Evolutionary conservation across 2,113 vertebrate genomes (phyloP).

Genomic region (Grus americana): DNA sequence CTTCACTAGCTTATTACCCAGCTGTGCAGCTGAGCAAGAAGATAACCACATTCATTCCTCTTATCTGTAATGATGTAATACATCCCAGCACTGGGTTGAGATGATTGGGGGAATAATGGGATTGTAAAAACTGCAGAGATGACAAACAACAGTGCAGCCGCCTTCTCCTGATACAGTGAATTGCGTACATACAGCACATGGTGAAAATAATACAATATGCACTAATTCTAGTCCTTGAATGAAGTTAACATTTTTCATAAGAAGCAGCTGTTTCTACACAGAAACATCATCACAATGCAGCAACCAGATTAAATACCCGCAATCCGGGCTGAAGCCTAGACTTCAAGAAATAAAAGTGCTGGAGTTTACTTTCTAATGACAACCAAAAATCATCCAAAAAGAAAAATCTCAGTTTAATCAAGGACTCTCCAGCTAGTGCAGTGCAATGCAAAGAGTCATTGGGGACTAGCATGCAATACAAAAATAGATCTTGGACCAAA

Average conservation of each 20-base stretch:
- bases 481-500: slow-evolving; percentile 61
- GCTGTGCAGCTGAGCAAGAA: slow-evolving; percentile 82
- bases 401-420: slow-evolving; percentile 60
- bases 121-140: slow-evolving; percentile 78
- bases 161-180: slow-evolving; percentile 38
- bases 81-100: slow-evolving; percentile 77
- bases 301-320: background rate
- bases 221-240: slow-evolving; percentile 36
- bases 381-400: slow-evolving; percentile 63
- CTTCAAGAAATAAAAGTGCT: slow-evolving; percentile 39
- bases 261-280: slow-evolving; percentile 62
- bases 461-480: slow-evolving; percentile 34
- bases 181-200: background rate
- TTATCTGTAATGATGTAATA: slow-evolving; percentile 93
- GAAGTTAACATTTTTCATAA: slow-evolving; percentile 62
- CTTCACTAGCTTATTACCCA: slow-evolving; percentile 78
- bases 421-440: slow-evolving; percentile 49
- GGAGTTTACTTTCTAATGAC: slow-evolving; percentile 47
- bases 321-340: slow-evolving; percentile 40
- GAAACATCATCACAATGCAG: slow-evolving; percentile 32
- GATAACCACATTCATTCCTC: slow-evolving; percentile 89
- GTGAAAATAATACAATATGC: slow-evolving; percentile 30
- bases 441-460: slow-evolving; percentile 39
- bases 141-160: slow-evolving; percentile 74
- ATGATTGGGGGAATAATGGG: slow-evolving; percentile 83